Evolutionary conservation across 2,797 vertebrate species (phyloP), one percentile per base, ranked within the genome.

Genomic region (Trachurus trachurus): DNA sequence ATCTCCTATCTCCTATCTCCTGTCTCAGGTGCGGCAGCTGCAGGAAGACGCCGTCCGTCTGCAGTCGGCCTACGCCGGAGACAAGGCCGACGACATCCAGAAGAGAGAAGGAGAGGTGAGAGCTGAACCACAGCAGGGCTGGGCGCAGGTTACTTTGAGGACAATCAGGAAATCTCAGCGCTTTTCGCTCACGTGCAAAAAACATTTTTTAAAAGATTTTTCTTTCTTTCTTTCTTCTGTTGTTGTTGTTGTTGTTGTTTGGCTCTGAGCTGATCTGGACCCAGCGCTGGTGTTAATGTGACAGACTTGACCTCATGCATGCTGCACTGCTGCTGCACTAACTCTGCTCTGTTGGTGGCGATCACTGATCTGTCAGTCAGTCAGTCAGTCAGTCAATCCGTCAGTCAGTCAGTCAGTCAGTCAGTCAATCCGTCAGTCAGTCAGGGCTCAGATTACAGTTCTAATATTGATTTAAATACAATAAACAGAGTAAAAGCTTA

Each of bases 41-140:
- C 98, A 99, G 93, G 98, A 99, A 50, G 98, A 99, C 0, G 98
- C 98, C 0, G 95, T 96, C 0, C 97, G 97, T 22, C 96, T 99
- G 12, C 98, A 99, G 95, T 97, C 98, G 0, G 96, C 97, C 8
- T 99, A 99, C 0, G 98, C 98, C 0, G 98, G 98, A 6, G 98
- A 99, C 89, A 99, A 99, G 87, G 98, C 98, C 0, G 98, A 99
- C 0, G 98, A 99, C 92, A 99, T 99, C 89, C 97, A 98, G 91
- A 97, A 97, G 92, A 94, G 98, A 22, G 98, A 99, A 82, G 97
- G 96, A 0, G 98, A 99, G 91, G 93, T 93, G 74, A 34, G 44
- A 29, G 22, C 9, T 0, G n/a, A 12, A 21, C 45, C 29, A 29
- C 59, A 39, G 50, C 78, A 81, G 63, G 53, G 49, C 69, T 44